Conservation (phyloP, 2,888 invertebrate species). For the Agonopterix heracliana region DNA sequence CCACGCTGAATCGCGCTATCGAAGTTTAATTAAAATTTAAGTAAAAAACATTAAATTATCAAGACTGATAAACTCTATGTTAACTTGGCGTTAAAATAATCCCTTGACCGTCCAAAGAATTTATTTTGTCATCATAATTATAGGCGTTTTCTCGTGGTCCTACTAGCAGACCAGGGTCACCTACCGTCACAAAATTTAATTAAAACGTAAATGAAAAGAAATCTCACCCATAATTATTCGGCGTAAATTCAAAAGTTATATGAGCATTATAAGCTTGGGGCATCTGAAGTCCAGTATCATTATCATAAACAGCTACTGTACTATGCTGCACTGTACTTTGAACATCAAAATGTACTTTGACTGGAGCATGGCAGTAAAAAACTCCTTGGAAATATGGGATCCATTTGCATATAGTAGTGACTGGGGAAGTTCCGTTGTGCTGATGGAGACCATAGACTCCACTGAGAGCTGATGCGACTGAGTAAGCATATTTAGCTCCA, state of each 20-base stretch:
- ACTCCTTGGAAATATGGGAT: slow-evolving; percentile 59
- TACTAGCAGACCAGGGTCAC: too few species aligned
- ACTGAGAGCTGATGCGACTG: slow-evolving; percentile 50
- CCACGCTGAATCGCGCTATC: too few species aligned
- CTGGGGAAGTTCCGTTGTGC: slow-evolving; percentile 28
- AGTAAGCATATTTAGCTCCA: slow-evolving; percentile 47
- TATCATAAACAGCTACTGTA: slow-evolving; percentile 47
- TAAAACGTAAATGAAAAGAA: not conserved
- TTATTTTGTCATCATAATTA: too few species aligned
- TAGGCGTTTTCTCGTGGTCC: too few species aligned
- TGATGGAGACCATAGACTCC: slow-evolving; percentile 46
- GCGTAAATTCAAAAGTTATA: slow-evolving; percentile 46
- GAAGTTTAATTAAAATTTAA: too few species aligned
- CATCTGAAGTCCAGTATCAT: slow-evolving; percentile 43
- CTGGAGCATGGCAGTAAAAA: slow-evolving; percentile 49
- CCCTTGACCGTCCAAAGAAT: too few species aligned
- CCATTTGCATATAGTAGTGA: slow-evolving; percentile 51
- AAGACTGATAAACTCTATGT: too few species aligned
- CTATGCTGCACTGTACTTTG: slow-evolving; percentile 37
- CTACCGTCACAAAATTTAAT: too few species aligned
- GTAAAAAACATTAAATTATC: too few species aligned
- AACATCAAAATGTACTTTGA: slow-evolving; percentile 58
- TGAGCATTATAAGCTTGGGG: slow-evolving; percentile 50
- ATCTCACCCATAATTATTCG: slow-evolving; percentile 49
- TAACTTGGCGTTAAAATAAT: too few species aligned